These are phyloP conservation scores for Dasypolia templi DNA, from an alignment of 2,888 invertebrate species.

Conservation along the genomic window DNA sequence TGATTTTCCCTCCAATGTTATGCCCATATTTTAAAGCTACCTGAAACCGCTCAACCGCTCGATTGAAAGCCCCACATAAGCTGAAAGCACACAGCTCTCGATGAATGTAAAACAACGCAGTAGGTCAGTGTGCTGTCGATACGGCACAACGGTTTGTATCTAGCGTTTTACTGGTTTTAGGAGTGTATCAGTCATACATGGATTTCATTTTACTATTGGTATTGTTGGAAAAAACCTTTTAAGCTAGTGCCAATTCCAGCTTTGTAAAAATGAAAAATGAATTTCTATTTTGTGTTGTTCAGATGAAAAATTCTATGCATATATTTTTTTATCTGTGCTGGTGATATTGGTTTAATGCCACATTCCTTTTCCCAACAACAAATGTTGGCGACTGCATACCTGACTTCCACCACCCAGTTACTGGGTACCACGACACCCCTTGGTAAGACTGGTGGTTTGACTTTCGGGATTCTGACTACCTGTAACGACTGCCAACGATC, in stretches of 20 bases:
- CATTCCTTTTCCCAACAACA: too few relatives aligned
- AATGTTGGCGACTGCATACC: too few relatives aligned
- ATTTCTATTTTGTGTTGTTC: background rate
- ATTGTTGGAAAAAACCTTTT: slow-evolving; percentile 16
- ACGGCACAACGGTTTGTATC: slow-evolving; percentile 16
- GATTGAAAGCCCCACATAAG: slow-evolving; percentile 7
- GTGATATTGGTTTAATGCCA: background rate
- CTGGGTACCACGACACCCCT: too few relatives aligned
- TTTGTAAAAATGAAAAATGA: slow-evolving; percentile 6
- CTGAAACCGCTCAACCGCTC: background rate
- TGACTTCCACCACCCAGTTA: too few relatives aligned
- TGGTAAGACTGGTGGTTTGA: too few relatives aligned
- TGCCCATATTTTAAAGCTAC: background rate
- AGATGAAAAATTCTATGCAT: background rate
- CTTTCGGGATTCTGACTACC: too few relatives aligned
- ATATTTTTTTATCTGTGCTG: background rate
- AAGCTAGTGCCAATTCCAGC: background rate
- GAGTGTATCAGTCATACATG: background rate
- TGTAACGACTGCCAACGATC: too few relatives aligned
- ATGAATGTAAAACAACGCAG: slow-evolving; percentile 30
- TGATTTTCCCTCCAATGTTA: background rate
- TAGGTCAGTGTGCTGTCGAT: slow-evolving; percentile 40
- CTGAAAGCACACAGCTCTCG: slow-evolving; percentile 22
- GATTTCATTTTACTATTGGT: slow-evolving; percentile 27
- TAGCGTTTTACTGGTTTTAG: background rate